These are phyloP conservation scores for Rhagologus leucostigma DNA, from an alignment of 2,113 vertebrate genomes.

Conservation along the genomic window DNA sequence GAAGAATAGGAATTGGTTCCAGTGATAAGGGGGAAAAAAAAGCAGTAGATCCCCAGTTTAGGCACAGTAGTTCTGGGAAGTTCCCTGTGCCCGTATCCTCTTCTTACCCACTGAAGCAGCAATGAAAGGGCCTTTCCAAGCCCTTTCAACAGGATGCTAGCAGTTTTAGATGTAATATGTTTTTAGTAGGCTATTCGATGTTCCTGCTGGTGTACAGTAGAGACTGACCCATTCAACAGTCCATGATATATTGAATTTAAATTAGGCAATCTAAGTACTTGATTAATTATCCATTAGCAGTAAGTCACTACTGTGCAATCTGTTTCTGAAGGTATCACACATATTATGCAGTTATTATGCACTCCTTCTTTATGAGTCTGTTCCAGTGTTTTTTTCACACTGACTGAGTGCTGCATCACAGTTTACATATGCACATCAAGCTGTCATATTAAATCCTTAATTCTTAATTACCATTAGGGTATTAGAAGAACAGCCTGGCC, in stretches of 20 bases:
- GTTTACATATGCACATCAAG: neutral
- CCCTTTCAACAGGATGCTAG: neutral
- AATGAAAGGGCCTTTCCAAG: neutral
- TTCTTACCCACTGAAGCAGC: neutral
- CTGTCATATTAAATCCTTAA: neutral
- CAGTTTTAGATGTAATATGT: neutral
- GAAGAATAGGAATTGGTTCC: neutral
- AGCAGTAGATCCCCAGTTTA: neutral
- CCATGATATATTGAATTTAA: neutral
- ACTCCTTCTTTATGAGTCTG: neutral
- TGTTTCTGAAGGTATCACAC: neutral
- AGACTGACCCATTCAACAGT: neutral
- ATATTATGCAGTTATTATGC: neutral
- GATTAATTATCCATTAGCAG: neutral
- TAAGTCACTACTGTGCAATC: neutral
- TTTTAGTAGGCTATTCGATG: neutral
- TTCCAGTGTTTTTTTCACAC: neutral
- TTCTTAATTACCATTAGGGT: neutral
- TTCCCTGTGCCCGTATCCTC: neutral
- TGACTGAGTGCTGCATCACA: neutral
- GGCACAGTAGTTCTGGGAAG: neutral
- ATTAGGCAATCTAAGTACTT: neutral
- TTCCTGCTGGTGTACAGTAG: neutral
- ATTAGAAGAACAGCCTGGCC: neutral
- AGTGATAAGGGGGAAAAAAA: neutral